Percentiles rank a stretch among this genome's conserved stretches.
These are phyloP conservation scores for Strigamia crassipes DNA, from an alignment of 2,888 invertebrate species.

Conservation along the genomic window DNA sequence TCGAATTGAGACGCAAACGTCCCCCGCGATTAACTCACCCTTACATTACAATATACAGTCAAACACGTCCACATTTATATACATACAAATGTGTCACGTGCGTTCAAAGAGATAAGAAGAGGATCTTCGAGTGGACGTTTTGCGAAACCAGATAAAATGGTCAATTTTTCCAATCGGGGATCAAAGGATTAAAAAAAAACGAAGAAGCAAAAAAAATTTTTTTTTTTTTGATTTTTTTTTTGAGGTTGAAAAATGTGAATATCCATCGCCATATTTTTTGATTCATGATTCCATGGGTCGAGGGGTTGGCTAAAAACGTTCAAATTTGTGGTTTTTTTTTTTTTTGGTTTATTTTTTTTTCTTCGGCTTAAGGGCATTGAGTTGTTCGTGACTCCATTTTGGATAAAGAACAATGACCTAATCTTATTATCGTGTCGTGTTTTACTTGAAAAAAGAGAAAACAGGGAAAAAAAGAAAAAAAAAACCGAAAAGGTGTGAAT, in stretches of 20 bases:
- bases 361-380: background rate
- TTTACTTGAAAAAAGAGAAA: background rate
- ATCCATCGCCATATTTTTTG: conserved; percentile 4
- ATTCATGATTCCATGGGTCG: conserved; percentile 1
- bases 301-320: background rate
- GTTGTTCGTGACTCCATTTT: conserved; percentile 28
- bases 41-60: background rate
- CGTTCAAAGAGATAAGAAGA: background rate
- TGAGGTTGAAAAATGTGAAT: background rate
- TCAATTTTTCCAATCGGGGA: background rate
- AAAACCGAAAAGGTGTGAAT: background rate
- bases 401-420: conserved; percentile 23
- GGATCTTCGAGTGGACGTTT: background rate
- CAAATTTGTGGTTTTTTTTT: background rate
- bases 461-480: background rate
- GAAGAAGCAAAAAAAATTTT: background rate
- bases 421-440: background rate
- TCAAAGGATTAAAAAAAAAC: background rate
- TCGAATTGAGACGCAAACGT: conserved; percentile 1
- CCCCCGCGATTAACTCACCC: background rate
- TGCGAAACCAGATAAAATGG: background rate
- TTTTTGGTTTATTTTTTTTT: background rate
- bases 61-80: background rate
- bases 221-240: background rate
- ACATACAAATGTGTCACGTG: background rate